These are phyloP conservation scores for Sapajus apella DNA, from an alignment of 2,113 vertebrate genomes.

Conservation along the genomic window DNA sequence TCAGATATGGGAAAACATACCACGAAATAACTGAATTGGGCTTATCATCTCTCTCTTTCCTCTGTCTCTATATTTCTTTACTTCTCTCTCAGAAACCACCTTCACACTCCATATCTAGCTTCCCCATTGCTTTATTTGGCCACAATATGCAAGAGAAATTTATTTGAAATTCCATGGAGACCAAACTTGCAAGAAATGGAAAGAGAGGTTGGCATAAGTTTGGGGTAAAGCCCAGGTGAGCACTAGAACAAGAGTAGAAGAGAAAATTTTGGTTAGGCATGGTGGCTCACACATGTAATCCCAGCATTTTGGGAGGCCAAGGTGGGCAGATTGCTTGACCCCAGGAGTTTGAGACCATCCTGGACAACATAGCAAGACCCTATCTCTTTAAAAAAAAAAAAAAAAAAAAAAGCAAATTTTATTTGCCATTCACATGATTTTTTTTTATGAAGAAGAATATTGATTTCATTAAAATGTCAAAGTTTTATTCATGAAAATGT, in stretches of 20 bases:
- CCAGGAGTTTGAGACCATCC: too few relatives aligned
- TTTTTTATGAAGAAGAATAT: slow-evolving; percentile 11
- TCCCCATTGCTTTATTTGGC: slow-evolving; percentile 12
- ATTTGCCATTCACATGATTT: slow-evolving; percentile 20
- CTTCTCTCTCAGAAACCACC: slow-evolving; percentile 37
- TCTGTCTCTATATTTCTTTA: slow-evolving; percentile 37
- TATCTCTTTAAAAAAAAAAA: background rate
- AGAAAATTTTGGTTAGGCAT: background rate
- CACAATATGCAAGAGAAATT: slow-evolving; percentile 9
- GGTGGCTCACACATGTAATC: too few relatives aligned
- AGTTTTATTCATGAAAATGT: slow-evolving; percentile 26
- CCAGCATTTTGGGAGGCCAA: too few relatives aligned
- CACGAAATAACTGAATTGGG: background rate
- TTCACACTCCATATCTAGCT: slow-evolving; percentile 1
- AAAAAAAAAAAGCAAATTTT: background rate
- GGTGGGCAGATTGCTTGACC: too few relatives aligned
- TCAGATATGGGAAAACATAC: background rate
- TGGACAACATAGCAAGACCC: too few relatives aligned
- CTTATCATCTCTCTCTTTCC: slow-evolving; percentile 16
- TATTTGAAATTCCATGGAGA: slow-evolving; percentile 42
- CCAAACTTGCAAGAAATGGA: slow-evolving; percentile 34
- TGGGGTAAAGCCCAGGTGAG: slow-evolving; percentile 4
- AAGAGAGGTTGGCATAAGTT: slow-evolving; percentile 18
- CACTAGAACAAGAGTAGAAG: slow-evolving; percentile 13
- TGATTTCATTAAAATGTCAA: slow-evolving; percentile 34